Evolutionary conservation across 1,140 invertebrate species (phyloP).

Genomic region (Drosophila lowei): DNA sequence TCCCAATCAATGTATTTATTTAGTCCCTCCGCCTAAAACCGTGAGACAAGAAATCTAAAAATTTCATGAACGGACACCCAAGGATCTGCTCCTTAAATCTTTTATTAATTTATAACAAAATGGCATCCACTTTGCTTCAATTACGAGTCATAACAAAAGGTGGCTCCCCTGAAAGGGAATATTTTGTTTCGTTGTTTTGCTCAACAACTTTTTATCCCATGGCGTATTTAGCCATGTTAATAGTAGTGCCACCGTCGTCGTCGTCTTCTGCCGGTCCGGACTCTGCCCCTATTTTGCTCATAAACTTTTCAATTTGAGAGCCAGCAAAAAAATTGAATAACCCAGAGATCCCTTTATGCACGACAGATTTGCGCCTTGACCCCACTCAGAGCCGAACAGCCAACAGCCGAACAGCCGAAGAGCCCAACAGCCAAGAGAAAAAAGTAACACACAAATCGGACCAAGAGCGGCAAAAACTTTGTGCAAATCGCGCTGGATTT

Average conservation of each 20-base stretch:
- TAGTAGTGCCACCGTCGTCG: slow-evolving; percentile 9
- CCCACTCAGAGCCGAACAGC: slow-evolving; percentile 19
- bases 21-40: too few relatives aligned
- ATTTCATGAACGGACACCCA: too few relatives aligned
- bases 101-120: too few relatives aligned
- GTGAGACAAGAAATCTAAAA: too few relatives aligned
- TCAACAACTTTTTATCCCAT: slow-evolving; percentile 1
- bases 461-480: slow-evolving; percentile 54
- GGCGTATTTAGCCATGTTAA: slow-evolving; percentile 32
- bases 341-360: slow-evolving; percentile 57
- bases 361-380: slow-evolving; percentile 70
- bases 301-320: slow-evolving; percentile 73
- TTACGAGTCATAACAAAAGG: too few relatives aligned
- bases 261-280: background rate
- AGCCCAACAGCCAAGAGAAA: slow-evolving; percentile 3
- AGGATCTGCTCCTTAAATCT: too few relatives aligned
- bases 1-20: too few relatives aligned
- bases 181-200: slow-evolving; percentile 5
- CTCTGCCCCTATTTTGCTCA: slow-evolving; percentile 4
- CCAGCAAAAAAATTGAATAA: slow-evolving; percentile 20
- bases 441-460: slow-evolving; percentile 22
- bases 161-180: too few relatives aligned
- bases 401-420: too few relatives aligned
- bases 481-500: slow-evolving; percentile 72
- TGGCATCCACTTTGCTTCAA: too few relatives aligned